Evolutionary conservation across 2,888 invertebrate species (phyloP).

Genomic region (Archips xylosteana): DNA sequence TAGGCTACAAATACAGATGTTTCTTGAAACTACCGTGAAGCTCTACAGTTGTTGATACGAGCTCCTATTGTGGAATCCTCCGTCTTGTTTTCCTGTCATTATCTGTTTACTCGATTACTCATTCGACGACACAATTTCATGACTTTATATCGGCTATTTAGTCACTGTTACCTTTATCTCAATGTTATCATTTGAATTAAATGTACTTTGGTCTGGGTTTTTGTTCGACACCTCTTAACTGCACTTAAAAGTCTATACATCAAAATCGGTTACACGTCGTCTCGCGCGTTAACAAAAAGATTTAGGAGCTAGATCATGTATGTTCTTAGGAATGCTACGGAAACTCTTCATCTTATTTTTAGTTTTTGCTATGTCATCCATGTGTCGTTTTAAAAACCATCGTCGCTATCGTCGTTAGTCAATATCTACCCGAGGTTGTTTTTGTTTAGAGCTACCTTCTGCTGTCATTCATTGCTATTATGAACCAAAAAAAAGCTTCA

Average conservation of each 20-base stretch:
- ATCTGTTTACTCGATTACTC: conserved; percentile 29
- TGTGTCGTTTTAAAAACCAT: background rate
- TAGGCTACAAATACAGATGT: background rate
- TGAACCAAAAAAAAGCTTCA: too few species aligned
- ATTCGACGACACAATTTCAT: conserved; percentile 11
- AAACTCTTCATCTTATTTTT: background rate
- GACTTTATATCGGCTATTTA: conserved; percentile 17
- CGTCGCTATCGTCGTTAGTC: background rate
- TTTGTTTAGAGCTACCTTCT: background rate
- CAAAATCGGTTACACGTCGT: background rate
- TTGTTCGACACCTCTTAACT: background rate
- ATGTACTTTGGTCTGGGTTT: background rate
- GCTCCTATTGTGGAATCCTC: conserved; percentile 9
- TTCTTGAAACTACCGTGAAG: conserved; percentile 9
- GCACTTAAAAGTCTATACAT: background rate
- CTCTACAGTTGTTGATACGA: conserved; percentile 16
- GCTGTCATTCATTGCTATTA: background rate
- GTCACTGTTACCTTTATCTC: conserved; percentile 2
- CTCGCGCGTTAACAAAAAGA: too few species aligned
- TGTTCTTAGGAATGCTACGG: background rate
- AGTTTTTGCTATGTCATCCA: background rate
- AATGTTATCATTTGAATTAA: background rate
- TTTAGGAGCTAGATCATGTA: background rate
- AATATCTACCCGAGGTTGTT: background rate
- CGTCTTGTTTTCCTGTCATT: conserved; percentile 35